Percentiles rank a stretch among this genome's conserved stretches.
phyloP scores from a whole-genome alignment of 2,888 invertebrate species.

The Drosophila seclusa region DNA sequence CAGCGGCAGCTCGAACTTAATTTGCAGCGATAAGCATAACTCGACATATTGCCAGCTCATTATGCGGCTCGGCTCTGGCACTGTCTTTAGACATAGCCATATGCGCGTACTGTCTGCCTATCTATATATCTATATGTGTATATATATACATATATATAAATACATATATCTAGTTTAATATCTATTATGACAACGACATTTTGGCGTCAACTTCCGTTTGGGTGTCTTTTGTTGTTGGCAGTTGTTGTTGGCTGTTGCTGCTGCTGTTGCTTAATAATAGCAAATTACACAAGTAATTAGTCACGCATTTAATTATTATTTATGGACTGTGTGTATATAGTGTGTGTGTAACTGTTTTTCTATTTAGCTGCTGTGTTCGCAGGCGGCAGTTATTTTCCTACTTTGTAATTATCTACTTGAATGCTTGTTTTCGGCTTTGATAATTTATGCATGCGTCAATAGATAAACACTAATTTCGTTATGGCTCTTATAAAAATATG shows the following conservation, averaged over 20 bases:
- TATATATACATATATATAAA: neutral
- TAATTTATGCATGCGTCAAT: conserved; percentile 56
- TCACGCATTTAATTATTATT: conserved; percentile 82
- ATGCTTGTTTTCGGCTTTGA: conserved; percentile 48
- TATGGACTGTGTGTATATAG: conserved; percentile 45
- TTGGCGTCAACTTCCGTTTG: conserved; percentile 54
- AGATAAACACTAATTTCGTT: conserved; percentile 51
- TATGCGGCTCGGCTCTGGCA: conserved; percentile 41
- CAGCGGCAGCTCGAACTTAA: conserved; percentile 65
- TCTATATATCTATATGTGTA: neutral
- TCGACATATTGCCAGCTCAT: conserved; percentile 77
- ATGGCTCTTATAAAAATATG: conserved; percentile 23
- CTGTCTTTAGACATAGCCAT: neutral
- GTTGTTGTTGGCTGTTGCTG: conserved; percentile 7
- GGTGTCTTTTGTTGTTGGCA: conserved; percentile 34
- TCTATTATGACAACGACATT: conserved; percentile 57
- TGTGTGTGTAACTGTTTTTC: conserved; percentile 39
- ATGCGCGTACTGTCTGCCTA: neutral
- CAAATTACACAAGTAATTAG: conserved; percentile 82
- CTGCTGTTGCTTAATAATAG: conserved; percentile 68
- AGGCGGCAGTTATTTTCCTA: conserved; percentile 29
- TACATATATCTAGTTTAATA: conserved; percentile 21
- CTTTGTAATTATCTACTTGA: conserved; percentile 71
- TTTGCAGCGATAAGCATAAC: conserved; percentile 67
- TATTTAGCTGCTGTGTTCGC: conserved; percentile 25